Evolutionary conservation across 2,888 invertebrate species (phyloP), one percentile per base, ranked within the genome.

Genomic region (Polia nebulosa): DNA sequence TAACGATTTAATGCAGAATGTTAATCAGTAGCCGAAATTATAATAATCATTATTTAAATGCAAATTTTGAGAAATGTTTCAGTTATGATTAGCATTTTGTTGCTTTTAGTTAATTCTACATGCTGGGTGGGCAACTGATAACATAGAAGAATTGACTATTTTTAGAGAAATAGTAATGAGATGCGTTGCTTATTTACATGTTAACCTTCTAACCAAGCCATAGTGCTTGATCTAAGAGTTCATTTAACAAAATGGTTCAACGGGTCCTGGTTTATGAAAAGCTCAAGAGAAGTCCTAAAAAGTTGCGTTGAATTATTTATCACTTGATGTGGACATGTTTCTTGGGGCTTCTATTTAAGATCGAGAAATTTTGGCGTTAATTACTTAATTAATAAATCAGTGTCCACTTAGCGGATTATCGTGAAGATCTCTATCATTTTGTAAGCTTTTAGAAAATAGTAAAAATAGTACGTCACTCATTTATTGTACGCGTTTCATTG

Each of bases 351-450:
- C 36, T 17, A 39, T 22, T 49, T n/a, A 58, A 57, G 34, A 56
- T 47, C 39, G 22, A 36, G 25, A 71, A 53, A 61, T 61, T 49
- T 39, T 34, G 81, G 65, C 62, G 61, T 47, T 62, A 56, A 76
- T 67, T 76, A 73, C 66, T 77, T 73, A 76, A 68, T 61, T 61
- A 59, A 62, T 55, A 61, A 76, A 72, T 78, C 86, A 85, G 83
- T 89, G 88, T 90, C 87, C 90, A 90, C 84, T 90, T 93, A 91
- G 92, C 88, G 83, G 90, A 90, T 89, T 91, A 85, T 90, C 87
- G 86, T 87, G 87, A 91, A 92, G 94, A 94, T 94, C 93, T 94
- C 94, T 86, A 74, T 82, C 85, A 77, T 80, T 82, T 78, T 78
- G 63, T 87, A 87, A 87, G 89, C 85, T 80, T 86, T 86, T 87